Base-by-base conservation (phyloP, 30 jellyfish, hydroid and myxozoan genomes). In the Aurelia sp. region DNA sequence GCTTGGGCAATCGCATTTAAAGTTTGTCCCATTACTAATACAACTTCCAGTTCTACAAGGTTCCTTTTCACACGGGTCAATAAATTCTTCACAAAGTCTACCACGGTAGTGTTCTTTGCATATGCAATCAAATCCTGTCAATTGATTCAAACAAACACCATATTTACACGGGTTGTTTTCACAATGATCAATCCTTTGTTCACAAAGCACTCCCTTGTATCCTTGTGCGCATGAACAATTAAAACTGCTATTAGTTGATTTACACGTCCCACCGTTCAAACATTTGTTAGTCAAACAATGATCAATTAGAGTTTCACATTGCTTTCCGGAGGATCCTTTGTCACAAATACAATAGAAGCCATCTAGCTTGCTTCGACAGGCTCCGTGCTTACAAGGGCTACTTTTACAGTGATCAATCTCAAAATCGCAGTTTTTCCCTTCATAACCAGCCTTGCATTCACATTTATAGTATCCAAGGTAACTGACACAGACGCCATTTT, bases 201-300 rank as follows among this genome's bases (percentile, higher is more conserved):
- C 94, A 41, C 97, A 90, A 12, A 81, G 84, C 5, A 60, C 72
- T 8, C 97, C 97, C 35, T 65, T 70, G 92, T 47, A 80, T 41
- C 88, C 84, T 15, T 50, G 66, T n/a, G 85, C 67, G 58, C 97
- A 90, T 4, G 59, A 8, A 59, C 97, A 90, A 12, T 66, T 61
- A 61, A 58, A 90, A 7, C 89, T 88, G 21, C 63, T 87, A 22
- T 20, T 91, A 20, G 35, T 31, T 13, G 88, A 48, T 15, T 30
- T 51, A 58, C 97, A 90, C 9, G 74, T 82, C 18, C 94, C 97
- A 15, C 97, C 97, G 41, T 88, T 88, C 83, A 76, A 31, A 53
- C 96, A 88, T 8, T 67, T 38, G 55, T 50, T 72, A 13, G 91
- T 67, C 19, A 76, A 58, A 75, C 96, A 88, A 31, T 71, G 85